phyloP scores from a whole-genome alignment of 2,888 invertebrate species.

The Gortyna flavago region DNA sequence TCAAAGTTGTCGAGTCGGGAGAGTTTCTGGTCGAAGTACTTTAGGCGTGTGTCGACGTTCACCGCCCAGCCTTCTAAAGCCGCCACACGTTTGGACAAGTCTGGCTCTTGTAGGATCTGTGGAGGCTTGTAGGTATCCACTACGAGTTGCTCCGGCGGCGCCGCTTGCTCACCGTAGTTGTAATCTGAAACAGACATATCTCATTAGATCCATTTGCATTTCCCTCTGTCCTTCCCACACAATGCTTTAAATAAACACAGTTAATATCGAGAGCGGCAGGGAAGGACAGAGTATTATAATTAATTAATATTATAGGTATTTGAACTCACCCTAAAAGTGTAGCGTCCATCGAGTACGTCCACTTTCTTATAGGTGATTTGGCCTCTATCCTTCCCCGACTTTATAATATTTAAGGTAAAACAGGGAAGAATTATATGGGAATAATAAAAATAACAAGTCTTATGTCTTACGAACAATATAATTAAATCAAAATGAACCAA shows the following conservation, averaged over 20 bases:
- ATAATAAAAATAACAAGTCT: constrained; percentile 71
- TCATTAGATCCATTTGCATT: constrained; percentile 55
- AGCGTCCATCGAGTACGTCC: constrained; percentile 81
- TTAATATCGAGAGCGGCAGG: constrained; percentile 79
- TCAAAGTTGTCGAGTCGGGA: constrained; percentile 86
- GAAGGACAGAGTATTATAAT: constrained; percentile 91
- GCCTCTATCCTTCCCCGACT: constrained; percentile 88
- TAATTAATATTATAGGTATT: constrained; percentile 73
- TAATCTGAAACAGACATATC: constrained; percentile 80
- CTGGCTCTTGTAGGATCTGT: constrained; percentile 77
- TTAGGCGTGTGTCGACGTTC: constrained; percentile 88
- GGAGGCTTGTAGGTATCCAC: constrained; percentile 80
- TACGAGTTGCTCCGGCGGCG: constrained; percentile 70
- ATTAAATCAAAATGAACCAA: constrained; percentile 78
- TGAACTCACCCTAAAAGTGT: constrained; percentile 88
- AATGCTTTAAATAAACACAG: constrained; percentile 57
- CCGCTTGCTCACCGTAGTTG: constrained; percentile 73
- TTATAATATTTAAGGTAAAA: constrained; percentile 64
- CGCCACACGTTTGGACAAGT: constrained; percentile 80
- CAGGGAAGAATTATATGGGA: constrained; percentile 85
- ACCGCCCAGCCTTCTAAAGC: constrained; percentile 87
- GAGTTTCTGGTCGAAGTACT: constrained; percentile 89
- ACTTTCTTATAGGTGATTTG: constrained; percentile 87
- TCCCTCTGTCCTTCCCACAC: constrained; percentile 88
- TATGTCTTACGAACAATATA: constrained; percentile 77